Evolutionary conservation across 2,888 invertebrate genomes (phyloP), one percentile per base, ranked within the genome.

Genomic region (Troides helena): DNA sequence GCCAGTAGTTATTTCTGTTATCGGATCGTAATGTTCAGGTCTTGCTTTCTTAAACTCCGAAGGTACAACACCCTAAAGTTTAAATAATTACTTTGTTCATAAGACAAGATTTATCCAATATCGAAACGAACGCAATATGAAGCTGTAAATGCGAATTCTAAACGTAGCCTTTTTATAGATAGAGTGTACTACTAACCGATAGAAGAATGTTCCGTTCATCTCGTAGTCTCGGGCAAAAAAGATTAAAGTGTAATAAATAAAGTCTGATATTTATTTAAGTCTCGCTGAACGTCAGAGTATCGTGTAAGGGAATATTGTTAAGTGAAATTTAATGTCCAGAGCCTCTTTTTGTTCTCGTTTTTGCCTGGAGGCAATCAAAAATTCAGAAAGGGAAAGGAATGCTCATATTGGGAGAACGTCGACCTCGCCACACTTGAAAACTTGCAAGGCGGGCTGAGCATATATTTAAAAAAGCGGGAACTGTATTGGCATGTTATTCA

Each of bases 381-480:
- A 81, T 82, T 81, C 81, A 79, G 77, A 82, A 85, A 82, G 80
- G 80, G 78, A 84, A 82, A 81, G 80, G 79, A 81, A 82, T 83
- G 80, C 77, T 73, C 76, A 74, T 80, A 78, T 81, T 81, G 76
- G 76, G 73, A 83, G 87, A 82, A 76, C 87, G 74, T 81, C 77
- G 87, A 86, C 85, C 87, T 82, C 77, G 68, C 62, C 72, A 72
- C 79, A 75, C 75, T 78, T 73, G 72, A 74, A 21, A 73, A 73
- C 74, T 76, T 73, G 77, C 74, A 75, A 72, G 71, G 68, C 77
- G 62, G 71, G 75, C 74, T 43, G 53, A 39, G 21, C 23, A 71
- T 71, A 60, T 60, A 70, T 70, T 71, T 63, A 65, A 60, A 69
- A 71, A 65, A 50, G 62, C 65, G 30, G 21, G 67, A 60, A 69